Conservation (phyloP, 2,888 invertebrate species). For the Abrostola triplasia region DNA sequence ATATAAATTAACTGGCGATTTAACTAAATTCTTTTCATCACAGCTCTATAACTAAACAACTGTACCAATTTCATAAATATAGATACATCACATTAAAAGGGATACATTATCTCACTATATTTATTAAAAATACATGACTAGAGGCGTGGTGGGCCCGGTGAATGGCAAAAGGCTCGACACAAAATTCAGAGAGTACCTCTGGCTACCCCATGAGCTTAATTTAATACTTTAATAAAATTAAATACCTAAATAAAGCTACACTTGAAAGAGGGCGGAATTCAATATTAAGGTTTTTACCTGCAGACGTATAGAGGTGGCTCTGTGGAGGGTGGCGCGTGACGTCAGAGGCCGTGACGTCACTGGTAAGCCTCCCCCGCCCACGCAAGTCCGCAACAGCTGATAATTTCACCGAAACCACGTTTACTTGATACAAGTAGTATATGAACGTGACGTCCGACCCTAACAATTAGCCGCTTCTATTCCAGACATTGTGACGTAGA, state of each 20-base stretch:
- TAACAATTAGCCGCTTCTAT: constrained; percentile 26
- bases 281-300: constrained; percentile 48
- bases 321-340: constrained; percentile 71
- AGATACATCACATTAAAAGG: too few relatives aligned
- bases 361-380: constrained; percentile 64
- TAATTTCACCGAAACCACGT: constrained; percentile 62
- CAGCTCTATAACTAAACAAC: too few relatives aligned
- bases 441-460: constrained; percentile 44
- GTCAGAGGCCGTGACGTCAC: constrained; percentile 70
- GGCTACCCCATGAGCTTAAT: constrained; percentile 6
- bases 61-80: too few relatives aligned
- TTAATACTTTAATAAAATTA: constrained; percentile 27
- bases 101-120: too few relatives aligned
- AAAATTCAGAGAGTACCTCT: too few relatives aligned
- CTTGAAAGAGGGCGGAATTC: constrained; percentile 37
- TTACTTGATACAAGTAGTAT: constrained; percentile 31
- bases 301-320: constrained; percentile 45
- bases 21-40: too few relatives aligned
- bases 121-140: too few relatives aligned
- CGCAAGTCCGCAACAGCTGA: constrained; percentile 67
- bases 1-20: too few relatives aligned
- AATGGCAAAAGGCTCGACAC: too few relatives aligned
- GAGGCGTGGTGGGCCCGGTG: too few relatives aligned
- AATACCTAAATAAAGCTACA: constrained; percentile 37
- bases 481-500: constrained; percentile 41